Evolutionary conservation across 2,113 vertebrate species (phyloP), one percentile per base, ranked within the genome.

Genomic region (Forbesichthys agassizii): DNA sequence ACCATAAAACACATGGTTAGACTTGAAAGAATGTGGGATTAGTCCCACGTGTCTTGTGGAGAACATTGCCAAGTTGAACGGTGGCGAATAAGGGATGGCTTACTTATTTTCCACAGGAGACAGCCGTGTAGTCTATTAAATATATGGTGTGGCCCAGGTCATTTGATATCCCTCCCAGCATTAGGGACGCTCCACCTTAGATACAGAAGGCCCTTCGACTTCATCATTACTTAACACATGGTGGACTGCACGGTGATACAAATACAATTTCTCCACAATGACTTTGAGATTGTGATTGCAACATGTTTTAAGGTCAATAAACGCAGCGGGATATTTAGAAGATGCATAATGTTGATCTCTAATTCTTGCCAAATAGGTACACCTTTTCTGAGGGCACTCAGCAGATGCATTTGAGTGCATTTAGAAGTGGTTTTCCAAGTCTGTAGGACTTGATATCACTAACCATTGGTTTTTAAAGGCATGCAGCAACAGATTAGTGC

Each of bases 61-160:
- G 75, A 49, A 64, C 74, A 81, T 79, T 61, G 67, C 42, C 69
- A 69, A 70, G 76, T 75, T 58, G 46, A 54, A 56, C n/a, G 47
- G 52, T 52, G 64, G 62, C 66, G 77, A 66, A 74, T 59, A 76
- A 66, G 58, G 42, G 63, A 13, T 60, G 56, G 67, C 16, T 68
- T 53, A 61, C 60, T 48, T 64, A 20, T 68, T 67, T 61, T 53
- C 55, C 61, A 51, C 4, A 0, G 5, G 9, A 61, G 48, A 47
- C 33, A 16, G 12, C 53, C 76, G 52, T 52, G 64, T 70, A 79
- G 82, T 69, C 70, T 60, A 73, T 80, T 74, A 68, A 70, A 79
- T 66, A 58, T 60, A 63, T 69, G 56, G 67, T 55, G 54, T 77
- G 61, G 67, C 57, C 47, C 53, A 61, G 81, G 71, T 70, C 71